Conservation (phyloP, 2,888 invertebrate genomes). For the Cephonodes hylas region DNA sequence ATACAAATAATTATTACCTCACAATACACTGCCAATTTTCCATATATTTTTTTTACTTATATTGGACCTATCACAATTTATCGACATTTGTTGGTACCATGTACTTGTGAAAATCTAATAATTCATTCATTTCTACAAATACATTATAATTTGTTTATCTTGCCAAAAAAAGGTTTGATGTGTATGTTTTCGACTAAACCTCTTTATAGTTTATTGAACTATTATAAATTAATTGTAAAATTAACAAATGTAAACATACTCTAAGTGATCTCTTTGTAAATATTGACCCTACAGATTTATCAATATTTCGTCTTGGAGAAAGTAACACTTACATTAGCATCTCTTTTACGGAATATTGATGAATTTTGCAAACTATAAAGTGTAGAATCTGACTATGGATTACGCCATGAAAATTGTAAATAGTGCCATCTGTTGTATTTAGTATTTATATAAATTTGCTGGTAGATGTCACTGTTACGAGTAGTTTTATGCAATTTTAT, state of each 20-base stretch:
- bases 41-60: background rate
- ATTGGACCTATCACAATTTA: conserved; percentile 1
- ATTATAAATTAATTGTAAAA: conserved; percentile 8
- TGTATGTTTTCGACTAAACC: background rate
- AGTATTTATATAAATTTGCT: conserved; percentile 25
- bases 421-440: conserved; percentile 25
- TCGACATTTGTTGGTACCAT: background rate
- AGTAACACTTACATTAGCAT: background rate
- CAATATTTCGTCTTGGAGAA: conserved; percentile 19
- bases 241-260: conserved; percentile 9
- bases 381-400: conserved; percentile 9
- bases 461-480: conserved; percentile 9
- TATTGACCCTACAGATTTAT: conserved; percentile 33
- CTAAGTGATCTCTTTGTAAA: conserved; percentile 35
- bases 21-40: conserved; percentile 31
- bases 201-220: conserved; percentile 2
- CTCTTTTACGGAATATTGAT: conserved; percentile 4
- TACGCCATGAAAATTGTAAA: conserved; percentile 22
- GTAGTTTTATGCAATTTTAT: background rate
- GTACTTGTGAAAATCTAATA: background rate
- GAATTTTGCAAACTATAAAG: background rate
- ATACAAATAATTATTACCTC: conserved; percentile 26
- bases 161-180: conserved; percentile 8
- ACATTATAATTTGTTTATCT: background rate
- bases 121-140: background rate